Conservation (phyloP, 2,113 vertebrate species). For the Scomber japonicus region DNA sequence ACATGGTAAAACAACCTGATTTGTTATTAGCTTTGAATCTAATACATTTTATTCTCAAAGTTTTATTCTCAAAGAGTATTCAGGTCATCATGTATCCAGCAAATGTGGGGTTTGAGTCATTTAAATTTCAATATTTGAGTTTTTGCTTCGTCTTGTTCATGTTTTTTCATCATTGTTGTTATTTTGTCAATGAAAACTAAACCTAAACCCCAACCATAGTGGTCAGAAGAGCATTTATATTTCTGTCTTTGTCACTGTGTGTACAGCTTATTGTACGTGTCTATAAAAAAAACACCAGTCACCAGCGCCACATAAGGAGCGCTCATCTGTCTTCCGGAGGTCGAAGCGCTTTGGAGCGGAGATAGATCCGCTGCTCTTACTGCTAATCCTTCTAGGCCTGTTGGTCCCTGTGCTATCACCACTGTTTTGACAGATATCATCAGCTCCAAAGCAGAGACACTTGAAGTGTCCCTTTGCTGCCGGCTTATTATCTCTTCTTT, state of each 20-base stretch:
- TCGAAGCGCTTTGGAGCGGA: conserved; percentile 39
- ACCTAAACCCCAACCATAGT: too few species aligned
- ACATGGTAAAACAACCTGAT: not conserved
- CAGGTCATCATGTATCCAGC: too few species aligned
- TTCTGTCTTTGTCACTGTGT: not conserved
- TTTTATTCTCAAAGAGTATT: too few species aligned
- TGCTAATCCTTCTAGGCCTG: conserved; percentile 44
- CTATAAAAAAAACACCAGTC: not conserved
- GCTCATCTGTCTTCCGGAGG: conserved; percentile 31
- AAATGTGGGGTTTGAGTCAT: too few species aligned
- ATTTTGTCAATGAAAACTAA: too few species aligned
- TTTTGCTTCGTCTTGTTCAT: too few species aligned
- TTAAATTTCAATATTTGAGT: not conserved
- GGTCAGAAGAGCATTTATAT: too few species aligned
- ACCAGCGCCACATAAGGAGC: conserved; percentile 20
- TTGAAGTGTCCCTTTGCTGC: conserved; percentile 35
- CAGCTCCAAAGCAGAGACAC: conserved; percentile 43
- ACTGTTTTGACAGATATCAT: conserved; percentile 54
- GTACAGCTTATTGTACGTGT: not conserved
- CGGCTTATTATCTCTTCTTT: conserved; percentile 40
- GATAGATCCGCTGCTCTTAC: conserved; percentile 32
- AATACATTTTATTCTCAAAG: too few species aligned
- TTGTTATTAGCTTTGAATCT: not conserved
- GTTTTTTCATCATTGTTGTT: too few species aligned
- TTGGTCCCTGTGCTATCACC: conserved; percentile 44